These are phyloP conservation scores for Cydia strobilella DNA, from an alignment of 1,140 invertebrate species.

Conservation along the genomic window DNA sequence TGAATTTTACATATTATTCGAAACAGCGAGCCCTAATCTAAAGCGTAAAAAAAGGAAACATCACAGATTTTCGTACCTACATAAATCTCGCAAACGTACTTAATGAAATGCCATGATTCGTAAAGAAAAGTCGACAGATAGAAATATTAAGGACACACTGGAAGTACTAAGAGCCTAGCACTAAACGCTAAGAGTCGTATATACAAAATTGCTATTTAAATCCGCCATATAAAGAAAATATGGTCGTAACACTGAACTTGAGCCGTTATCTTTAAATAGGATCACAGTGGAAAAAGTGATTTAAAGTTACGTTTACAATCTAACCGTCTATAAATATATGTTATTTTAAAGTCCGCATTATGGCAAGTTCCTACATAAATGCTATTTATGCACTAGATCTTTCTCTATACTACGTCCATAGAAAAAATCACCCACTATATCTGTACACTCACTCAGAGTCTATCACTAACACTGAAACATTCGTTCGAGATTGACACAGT, in stretches of 20 bases:
- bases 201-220: constrained; percentile 61
- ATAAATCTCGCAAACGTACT: constrained; percentile 55
- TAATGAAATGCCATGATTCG: constrained; percentile 60
- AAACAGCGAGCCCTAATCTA: constrained; percentile 50
- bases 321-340: constrained; percentile 68
- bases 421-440: constrained; percentile 71
- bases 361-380: constrained; percentile 75
- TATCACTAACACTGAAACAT: constrained; percentile 41
- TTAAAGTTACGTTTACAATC: constrained; percentile 66
- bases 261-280: constrained; percentile 76
- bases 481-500: constrained; percentile 10
- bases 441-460: constrained; percentile 57
- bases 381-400: constrained; percentile 64
- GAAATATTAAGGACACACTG: constrained; percentile 74
- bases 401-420: constrained; percentile 69
- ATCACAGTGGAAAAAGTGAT: constrained; percentile 80
- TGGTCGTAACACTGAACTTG: constrained; percentile 71
- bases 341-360: constrained; percentile 70
- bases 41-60: constrained; percentile 66
- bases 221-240: constrained; percentile 53
- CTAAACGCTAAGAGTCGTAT: constrained; percentile 68
- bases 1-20: constrained; percentile 35
- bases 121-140: constrained; percentile 42
- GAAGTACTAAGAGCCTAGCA: constrained; percentile 68
- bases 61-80: constrained; percentile 73